These are phyloP conservation scores for Andrena bucephala DNA, from an alignment of 2,888 invertebrate species.

Conservation along the genomic window DNA sequence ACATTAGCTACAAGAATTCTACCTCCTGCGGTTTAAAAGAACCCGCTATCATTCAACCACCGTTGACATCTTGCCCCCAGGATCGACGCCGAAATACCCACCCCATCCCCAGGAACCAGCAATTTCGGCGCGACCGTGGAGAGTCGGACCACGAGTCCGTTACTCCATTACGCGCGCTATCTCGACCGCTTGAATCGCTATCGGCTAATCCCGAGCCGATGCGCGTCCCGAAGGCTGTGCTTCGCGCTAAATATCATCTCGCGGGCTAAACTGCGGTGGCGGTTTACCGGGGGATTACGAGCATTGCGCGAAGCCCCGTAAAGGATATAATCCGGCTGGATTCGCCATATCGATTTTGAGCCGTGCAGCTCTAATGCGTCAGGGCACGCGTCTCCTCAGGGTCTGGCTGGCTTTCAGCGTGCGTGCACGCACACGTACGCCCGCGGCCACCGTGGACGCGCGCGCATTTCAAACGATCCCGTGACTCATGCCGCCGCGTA, in stretches of 20 bases:
- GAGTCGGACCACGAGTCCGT: no score
- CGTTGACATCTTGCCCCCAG: no score
- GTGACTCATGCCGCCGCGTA: conserved; percentile 54
- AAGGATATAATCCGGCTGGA: conserved; percentile 84
- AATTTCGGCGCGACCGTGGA: no score
- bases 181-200: background rate
- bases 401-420: conserved; percentile 46
- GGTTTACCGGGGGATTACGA: conserved; percentile 79
- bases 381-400: conserved; percentile 63
- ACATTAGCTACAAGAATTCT: no score
- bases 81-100: no score
- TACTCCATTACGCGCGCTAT: background rate
- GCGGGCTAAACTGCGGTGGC: conserved; percentile 70
- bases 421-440: conserved; percentile 45
- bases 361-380: conserved; percentile 77
- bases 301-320: conserved; percentile 83
- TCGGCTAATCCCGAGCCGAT: conserved; percentile 45
- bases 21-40: no score
- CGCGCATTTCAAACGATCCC: conserved; percentile 54
- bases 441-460: conserved; percentile 55
- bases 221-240: conserved; percentile 29
- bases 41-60: no score
- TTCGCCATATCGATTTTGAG: conserved; percentile 84
- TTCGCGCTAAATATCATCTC: conserved; percentile 56
- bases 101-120: no score